Evolutionary conservation across 2,113 vertebrate genomes (phyloP).

Genomic region (Gadus macrocephalus): DNA sequence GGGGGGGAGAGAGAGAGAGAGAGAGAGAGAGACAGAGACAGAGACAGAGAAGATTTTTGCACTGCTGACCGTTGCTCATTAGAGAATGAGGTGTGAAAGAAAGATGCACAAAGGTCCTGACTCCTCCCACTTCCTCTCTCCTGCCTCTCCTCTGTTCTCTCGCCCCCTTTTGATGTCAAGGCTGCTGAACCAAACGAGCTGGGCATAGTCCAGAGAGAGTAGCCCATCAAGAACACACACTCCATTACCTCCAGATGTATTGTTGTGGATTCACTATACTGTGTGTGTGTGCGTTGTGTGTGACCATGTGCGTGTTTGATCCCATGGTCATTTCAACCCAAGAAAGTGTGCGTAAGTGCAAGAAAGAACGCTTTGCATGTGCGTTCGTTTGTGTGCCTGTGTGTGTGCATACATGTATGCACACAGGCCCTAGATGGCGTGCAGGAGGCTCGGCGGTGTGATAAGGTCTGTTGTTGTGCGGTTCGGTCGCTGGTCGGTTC

Average conservation of each 20-base stretch:
- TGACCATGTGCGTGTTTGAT: neutral
- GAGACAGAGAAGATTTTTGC: constrained; percentile 46
- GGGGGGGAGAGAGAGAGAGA: too few species aligned
- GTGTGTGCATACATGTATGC: neutral
- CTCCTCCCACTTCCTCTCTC: constrained; percentile 27
- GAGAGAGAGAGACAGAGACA: neutral
- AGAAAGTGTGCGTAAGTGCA: neutral
- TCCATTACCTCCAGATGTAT: constrained; percentile 27
- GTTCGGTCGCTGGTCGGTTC: constrained; percentile 35
- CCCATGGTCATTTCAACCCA: neutral
- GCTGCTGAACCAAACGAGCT: constrained; percentile 48
- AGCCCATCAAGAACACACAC: constrained; percentile 51
- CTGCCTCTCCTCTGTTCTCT: constrained; percentile 53
- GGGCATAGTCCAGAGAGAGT: constrained; percentile 47
- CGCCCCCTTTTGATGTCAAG: constrained; percentile 68
- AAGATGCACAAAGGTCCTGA: constrained; percentile 53
- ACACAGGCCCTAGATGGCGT: neutral
- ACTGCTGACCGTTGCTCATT: constrained; percentile 58
- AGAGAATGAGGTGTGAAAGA: constrained; percentile 59
- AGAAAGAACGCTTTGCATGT: neutral
- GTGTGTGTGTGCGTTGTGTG: constrained; percentile 11
- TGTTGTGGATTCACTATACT: neutral
- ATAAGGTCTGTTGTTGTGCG: constrained; percentile 51
- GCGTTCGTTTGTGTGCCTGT: neutral
- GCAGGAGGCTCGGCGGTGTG: constrained; percentile 23